Base-by-base conservation (phyloP, 2,113 vertebrate species). In the Proteles cristata region DNA sequence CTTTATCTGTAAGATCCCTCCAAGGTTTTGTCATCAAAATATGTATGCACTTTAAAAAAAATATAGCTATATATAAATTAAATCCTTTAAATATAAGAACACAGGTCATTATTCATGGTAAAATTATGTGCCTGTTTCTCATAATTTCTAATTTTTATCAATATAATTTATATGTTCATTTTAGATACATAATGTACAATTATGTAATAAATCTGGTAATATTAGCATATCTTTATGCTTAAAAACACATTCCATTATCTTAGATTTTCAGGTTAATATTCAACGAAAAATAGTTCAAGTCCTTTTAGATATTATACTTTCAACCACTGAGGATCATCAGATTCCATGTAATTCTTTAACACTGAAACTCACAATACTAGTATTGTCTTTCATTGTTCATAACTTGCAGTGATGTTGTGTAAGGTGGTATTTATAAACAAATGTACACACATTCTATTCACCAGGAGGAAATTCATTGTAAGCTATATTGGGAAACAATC, bases 341-440 rank as follows among this genome's bases (percentile, higher is more conserved):
- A 73, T 19, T 65, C 16, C 16, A 82, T 43, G 33, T 65, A 3
- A 65, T 55, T 71, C 7, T 25, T 87, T n/a, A 79, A 83, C 16
- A 28, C 33, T 71, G 14, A 95, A 28, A 23, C 17, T 0, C 17
- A 87, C 1, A 39, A 58, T 87, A 58, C 4, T 93, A 68, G 74
- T 39, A 79, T 19, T 74, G 7, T 69, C 2, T 45, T 65, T 68
- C 48, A 45, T 90, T 53, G 6, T 1, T 68, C 86, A 43, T 87
- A 61, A 80, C 2, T 66, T 80, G 33, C 4, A 17, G 0, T 87
- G 10, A 63, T 58, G 48, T 39, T 45, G 0, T 45, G 35, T 91
- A 39, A 68, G 33, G 6, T 80, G 53, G 85, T 89, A 79, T 85
- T 94, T 85, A 11, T 31, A 92, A 92, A 85, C 10, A 89, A 89